Evolutionary conservation across 2,113 vertebrate species (phyloP).

Genomic region (Paedocypris sp.): DNA sequence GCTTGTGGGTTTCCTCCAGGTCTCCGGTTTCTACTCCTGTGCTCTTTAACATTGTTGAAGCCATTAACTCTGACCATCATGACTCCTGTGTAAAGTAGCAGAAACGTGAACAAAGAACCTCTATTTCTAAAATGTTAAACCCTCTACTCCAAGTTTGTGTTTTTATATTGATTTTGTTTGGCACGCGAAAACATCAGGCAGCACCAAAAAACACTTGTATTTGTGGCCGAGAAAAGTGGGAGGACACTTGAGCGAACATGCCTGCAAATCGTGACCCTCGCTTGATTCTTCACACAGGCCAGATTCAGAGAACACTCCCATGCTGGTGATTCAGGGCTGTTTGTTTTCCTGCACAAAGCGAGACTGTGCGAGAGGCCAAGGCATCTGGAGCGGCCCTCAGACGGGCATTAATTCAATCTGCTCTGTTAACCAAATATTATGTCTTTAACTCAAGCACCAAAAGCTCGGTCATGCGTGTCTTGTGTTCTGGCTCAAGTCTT

Average conservation of each 20-base stretch:
- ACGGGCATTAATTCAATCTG: constrained; percentile 21
- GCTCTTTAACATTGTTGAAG: too few species aligned
- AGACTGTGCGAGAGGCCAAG: constrained; percentile 17
- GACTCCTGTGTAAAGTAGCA: constrained; percentile 13
- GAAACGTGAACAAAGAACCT: constrained; percentile 29
- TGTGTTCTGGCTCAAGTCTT: background rate
- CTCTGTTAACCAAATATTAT: constrained; percentile 16
- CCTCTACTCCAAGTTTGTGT: constrained; percentile 7
- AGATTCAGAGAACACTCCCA: too few species aligned
- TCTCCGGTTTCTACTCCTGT: too few species aligned
- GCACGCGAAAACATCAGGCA: background rate
- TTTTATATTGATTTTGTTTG: constrained; percentile 28
- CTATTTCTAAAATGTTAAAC: constrained; percentile 30
- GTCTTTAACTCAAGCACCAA: constrained; percentile 15
- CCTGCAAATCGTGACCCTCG: too few species aligned
- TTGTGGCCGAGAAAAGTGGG: constrained; percentile 35
- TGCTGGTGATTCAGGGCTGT: constrained; percentile 30
- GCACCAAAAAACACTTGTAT: constrained; percentile 32
- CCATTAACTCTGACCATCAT: too few species aligned
- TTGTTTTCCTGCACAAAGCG: constrained; percentile 29
- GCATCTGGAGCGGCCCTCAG: constrained; percentile 25
- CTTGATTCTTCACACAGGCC: too few species aligned
- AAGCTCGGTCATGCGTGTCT: background rate
- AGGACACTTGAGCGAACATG: constrained; percentile 31
- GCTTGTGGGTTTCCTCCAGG: too few species aligned